phyloP scores from a whole-genome alignment of 2,113 vertebrate genomes.

The Egretta garzetta region DNA sequence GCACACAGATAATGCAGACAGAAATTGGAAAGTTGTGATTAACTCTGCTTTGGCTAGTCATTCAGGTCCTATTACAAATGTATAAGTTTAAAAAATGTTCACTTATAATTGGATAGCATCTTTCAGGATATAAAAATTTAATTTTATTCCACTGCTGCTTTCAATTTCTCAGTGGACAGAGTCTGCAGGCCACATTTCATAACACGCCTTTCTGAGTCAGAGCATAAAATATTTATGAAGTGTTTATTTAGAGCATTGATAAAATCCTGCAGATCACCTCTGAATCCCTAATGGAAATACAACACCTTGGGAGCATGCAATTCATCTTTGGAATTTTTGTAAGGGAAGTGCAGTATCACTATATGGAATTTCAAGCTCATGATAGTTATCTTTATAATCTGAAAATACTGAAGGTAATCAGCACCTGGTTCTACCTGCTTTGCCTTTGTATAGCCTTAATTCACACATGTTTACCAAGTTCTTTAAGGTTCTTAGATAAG shows the following conservation, averaged over 20 bases:
- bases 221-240: conserved; percentile 72
- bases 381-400: neutral
- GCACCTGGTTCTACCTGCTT: neutral
- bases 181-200: conserved; percentile 71
- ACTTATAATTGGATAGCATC: conserved; percentile 72
- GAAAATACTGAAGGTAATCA: neutral
- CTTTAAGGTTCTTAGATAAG: neutral
- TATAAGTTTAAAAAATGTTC: conserved; percentile 65
- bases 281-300: conserved; percentile 47
- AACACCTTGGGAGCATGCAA: conserved; percentile 17
- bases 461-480: neutral
- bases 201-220: conserved; percentile 53
- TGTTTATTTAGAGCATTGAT: conserved; percentile 74
- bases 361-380: conserved; percentile 15
- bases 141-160: conserved; percentile 65
- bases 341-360: neutral
- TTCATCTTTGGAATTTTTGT: conserved; percentile 40
- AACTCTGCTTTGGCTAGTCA: conserved; percentile 58
- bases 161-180: conserved; percentile 70
- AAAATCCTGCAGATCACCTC: conserved; percentile 67
- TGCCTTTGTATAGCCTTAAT: neutral
- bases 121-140: conserved; percentile 73
- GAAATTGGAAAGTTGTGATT: conserved; percentile 65
- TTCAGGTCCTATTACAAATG: conserved; percentile 63
- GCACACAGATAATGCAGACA: conserved; percentile 46